Evolutionary conservation across 2,113 vertebrate genomes (phyloP).

Genomic region (Hemiscyllium ocellatum): DNA sequence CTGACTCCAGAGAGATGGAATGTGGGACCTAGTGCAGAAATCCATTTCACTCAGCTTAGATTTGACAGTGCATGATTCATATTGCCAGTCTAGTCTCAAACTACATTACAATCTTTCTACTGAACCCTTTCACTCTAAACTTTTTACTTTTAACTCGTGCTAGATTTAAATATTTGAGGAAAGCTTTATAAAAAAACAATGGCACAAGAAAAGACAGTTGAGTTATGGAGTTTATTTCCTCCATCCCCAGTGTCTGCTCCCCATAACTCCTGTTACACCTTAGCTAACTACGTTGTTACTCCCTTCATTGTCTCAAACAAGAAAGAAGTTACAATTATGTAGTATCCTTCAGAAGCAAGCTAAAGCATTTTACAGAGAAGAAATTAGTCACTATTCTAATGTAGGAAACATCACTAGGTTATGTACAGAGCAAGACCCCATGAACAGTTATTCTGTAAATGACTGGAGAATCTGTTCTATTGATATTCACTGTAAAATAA

Average conservation of each 20-base stretch:
- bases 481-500: background rate
- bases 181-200: background rate
- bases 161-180: background rate
- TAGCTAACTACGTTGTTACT: background rate
- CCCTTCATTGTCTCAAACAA: background rate
- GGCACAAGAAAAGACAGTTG: background rate
- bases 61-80: background rate
- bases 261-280: background rate
- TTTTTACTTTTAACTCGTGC: background rate
- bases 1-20: background rate
- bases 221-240: background rate
- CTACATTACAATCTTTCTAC: background rate
- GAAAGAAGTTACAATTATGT: background rate
- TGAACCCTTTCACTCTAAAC: background rate
- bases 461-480: background rate
- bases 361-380: background rate
- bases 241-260: too few relatives aligned
- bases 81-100: background rate
- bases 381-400: background rate
- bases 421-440: background rate
- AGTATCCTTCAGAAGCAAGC: background rate
- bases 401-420: background rate
- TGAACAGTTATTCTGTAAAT: background rate
- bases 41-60: background rate
- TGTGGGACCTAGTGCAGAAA: background rate